phyloP scores from a whole-genome alignment of 2,113 vertebrate species.

The Rhipidura dahli region DNA sequence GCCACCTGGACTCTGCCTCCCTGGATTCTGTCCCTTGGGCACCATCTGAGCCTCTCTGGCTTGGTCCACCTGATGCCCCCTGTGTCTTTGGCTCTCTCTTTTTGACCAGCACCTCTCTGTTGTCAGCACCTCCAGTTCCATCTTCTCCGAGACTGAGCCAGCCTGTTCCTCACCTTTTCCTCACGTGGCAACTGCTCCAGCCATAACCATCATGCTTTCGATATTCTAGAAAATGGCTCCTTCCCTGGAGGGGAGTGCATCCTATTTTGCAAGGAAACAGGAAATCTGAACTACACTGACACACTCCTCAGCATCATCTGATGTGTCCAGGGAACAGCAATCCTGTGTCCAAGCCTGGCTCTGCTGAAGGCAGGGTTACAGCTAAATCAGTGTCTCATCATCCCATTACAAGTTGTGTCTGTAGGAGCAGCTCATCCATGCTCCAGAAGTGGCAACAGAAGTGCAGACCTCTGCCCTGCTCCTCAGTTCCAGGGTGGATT shows the following conservation, averaged over 20 bases:
- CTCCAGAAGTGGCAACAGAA: background rate
- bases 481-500: background rate
- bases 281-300: background rate
- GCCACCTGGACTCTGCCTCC: background rate
- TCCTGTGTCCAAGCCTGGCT: background rate
- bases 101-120: background rate
- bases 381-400: background rate
- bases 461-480: background rate
- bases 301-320: background rate
- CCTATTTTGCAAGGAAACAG: background rate
- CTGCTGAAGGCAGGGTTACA: background rate
- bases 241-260: background rate
- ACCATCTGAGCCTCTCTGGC: background rate
- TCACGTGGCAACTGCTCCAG: accelerated
- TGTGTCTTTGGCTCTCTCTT: background rate
- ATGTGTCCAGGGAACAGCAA: accelerated
- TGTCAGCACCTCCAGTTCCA: background rate
- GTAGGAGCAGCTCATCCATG: background rate
- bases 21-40: background rate
- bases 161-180: background rate
- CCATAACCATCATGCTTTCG: background rate
- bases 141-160: background rate
- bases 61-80: background rate
- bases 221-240: background rate
- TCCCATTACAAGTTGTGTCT: background rate